Evolutionary conservation across 1,140 invertebrate genomes (phyloP).

Genomic region (Pachyrhynchus sulphureomaculatus): DNA sequence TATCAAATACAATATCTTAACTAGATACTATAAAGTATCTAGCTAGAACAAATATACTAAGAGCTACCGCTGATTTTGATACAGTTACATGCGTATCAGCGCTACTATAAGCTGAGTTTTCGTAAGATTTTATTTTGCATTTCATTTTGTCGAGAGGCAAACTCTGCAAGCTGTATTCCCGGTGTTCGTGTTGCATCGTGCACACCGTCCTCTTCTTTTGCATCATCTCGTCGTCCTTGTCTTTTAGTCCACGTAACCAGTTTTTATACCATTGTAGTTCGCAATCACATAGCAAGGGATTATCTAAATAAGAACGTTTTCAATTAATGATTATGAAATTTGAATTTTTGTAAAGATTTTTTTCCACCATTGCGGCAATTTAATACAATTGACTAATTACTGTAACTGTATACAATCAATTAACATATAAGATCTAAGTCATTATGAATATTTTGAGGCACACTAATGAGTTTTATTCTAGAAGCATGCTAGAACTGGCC

Average conservation of each 20-base stretch:
- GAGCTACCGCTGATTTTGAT: not conserved
- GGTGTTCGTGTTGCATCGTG: conserved; percentile 70
- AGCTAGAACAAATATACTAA: conserved; percentile 28
- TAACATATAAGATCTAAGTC: no score
- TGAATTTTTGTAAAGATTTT: no score
- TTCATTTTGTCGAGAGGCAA: conserved; percentile 79
- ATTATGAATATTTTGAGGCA: no score
- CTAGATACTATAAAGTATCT: conserved; percentile 20
- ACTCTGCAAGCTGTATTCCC: conserved; percentile 77
- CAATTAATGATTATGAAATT: no score
- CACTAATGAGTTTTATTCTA: no score
- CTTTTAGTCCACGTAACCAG: conserved; percentile 72
- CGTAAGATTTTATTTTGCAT: conserved; percentile 67
- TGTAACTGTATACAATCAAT: no score
- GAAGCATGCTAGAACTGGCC: no score
- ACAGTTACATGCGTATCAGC: not conserved
- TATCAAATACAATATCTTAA: conserved; percentile 15
- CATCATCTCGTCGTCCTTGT: conserved; percentile 82
- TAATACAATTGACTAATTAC: no score
- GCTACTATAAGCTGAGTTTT: conserved; percentile 33
- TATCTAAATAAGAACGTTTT: conserved; percentile 70
- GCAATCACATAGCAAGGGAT: conserved; percentile 84
- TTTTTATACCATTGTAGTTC: conserved; percentile 83
- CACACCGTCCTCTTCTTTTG: conserved; percentile 81
- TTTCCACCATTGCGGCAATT: no score